phyloP scores from a whole-genome alignment of 2,113 vertebrate genomes.

The Chiloscyllium plagiosum region DNA sequence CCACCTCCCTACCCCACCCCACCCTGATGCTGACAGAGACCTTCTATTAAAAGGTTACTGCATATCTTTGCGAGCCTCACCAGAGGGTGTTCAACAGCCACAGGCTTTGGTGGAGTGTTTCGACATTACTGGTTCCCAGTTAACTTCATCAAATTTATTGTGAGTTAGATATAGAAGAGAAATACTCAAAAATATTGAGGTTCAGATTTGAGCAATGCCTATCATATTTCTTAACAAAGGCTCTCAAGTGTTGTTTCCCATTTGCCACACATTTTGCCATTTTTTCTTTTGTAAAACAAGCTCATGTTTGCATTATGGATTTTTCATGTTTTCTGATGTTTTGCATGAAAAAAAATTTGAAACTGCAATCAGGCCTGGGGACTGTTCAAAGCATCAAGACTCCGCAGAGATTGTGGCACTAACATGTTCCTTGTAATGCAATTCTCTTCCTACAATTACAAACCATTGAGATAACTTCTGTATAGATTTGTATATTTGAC shows the following conservation, averaged over 20 bases:
- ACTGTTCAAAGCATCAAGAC: constrained; percentile 50
- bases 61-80: constrained; percentile 55
- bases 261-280: constrained; percentile 45
- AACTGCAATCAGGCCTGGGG: constrained; percentile 63
- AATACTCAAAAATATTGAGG: constrained; percentile 16
- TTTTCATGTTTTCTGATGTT: constrained; percentile 70
- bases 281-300: constrained; percentile 42
- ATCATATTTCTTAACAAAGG: not conserved
- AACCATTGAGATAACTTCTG: constrained; percentile 54
- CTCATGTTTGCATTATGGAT: constrained; percentile 61
- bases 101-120: constrained; percentile 50
- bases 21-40: constrained; percentile 54
- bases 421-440: constrained; percentile 60
- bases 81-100: constrained; percentile 52
- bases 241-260: constrained; percentile 1
- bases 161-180: constrained; percentile 39
- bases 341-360: constrained; percentile 70
- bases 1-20: not conserved
- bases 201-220: constrained; percentile 45
- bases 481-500: constrained; percentile 71
- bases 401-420: constrained; percentile 53
- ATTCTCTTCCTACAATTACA: constrained; percentile 63
- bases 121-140: constrained; percentile 52
- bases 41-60: constrained; percentile 61
- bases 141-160: constrained; percentile 20